Evolutionary conservation across 1,140 invertebrate species (phyloP), one percentile per base, ranked within the genome.

Genomic region (Trachymyrmex cornetzi): DNA sequence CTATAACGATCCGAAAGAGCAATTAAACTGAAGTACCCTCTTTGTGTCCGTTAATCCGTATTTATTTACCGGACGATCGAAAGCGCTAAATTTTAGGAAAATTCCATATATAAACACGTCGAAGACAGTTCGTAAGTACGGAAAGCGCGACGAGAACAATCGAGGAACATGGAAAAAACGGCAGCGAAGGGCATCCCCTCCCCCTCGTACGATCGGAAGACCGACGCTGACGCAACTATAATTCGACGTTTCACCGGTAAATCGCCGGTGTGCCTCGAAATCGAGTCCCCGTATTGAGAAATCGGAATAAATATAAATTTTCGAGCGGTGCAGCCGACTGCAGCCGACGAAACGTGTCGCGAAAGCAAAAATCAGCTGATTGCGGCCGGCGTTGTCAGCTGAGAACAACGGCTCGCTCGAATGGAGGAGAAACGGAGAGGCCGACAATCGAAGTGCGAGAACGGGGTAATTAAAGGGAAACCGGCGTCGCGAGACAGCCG

Each of bases 351-450:
- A 34, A 85, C 38, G 50, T 22, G 50, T 27, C 24, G 63, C 61
- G 61, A 50, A 14, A 69, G 27, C n/a, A 72, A 85, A 85, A 72
- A 72, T 85, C 79, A 85, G 87, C 86, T 88, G 87, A 89, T 72
- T 38, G 30, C 4, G 63, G 44, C 82, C 59, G 72, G 63, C 63
- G 75, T 80, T 88, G 77, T 85, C 80, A 89, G 80, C 66, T 88
- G 85, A 87, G 71, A 80, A 71, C 57, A 74, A 86, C 59, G 59
- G 75, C 12, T 66, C 66, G 22, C 2, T 64, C 30, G 34, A 22
- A 22, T 11, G 50, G 27, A 27, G 22, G 22, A 16, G 55, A 22
- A 79, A 11, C 64, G 19, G 22, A n/a, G 55, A 71, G 38, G 19
- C 9, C 77, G 75, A 61, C 38, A 12, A 44, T 16, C 27, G 48